Conservation (phyloP, 2,797 vertebrate genomes). For the Acipenser ruthenus region DNA sequence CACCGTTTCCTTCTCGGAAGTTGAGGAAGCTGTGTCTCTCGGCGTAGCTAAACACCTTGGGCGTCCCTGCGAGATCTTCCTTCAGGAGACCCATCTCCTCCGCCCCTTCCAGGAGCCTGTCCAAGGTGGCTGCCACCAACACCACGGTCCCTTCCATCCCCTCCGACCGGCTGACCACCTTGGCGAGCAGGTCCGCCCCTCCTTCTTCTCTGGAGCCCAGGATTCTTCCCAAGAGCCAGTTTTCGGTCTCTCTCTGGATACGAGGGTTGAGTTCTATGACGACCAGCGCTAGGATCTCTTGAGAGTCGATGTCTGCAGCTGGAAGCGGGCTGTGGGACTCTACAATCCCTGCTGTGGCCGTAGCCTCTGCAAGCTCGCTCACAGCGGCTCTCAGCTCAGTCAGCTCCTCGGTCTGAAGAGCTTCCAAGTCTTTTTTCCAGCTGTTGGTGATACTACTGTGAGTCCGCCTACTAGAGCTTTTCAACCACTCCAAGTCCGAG, state of each 20-base stretch:
- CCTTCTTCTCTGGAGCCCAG: neutral
- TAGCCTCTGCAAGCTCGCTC: neutral
- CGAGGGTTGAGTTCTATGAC: neutral
- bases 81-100: constrained; percentile 1
- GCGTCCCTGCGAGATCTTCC: neutral
- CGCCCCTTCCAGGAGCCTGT: neutral
- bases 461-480: neutral
- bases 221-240: neutral
- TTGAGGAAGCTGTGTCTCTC: neutral
- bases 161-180: neutral
- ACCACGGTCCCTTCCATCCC: neutral
- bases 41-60: neutral
- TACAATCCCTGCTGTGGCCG: neutral
- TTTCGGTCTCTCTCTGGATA: neutral
- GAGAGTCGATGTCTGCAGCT: neutral
- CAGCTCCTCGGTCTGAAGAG: neutral
- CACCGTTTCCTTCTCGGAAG: neutral
- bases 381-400: neutral
- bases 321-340: neutral
- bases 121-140: neutral
- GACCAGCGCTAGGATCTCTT: neutral
- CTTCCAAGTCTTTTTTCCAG: neutral
- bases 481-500: neutral
- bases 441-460: neutral
- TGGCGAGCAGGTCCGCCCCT: constrained; percentile 6